These are phyloP conservation scores for Heliconius hortense DNA, from an alignment of 2,888 invertebrate genomes.

Conservation along the genomic window DNA sequence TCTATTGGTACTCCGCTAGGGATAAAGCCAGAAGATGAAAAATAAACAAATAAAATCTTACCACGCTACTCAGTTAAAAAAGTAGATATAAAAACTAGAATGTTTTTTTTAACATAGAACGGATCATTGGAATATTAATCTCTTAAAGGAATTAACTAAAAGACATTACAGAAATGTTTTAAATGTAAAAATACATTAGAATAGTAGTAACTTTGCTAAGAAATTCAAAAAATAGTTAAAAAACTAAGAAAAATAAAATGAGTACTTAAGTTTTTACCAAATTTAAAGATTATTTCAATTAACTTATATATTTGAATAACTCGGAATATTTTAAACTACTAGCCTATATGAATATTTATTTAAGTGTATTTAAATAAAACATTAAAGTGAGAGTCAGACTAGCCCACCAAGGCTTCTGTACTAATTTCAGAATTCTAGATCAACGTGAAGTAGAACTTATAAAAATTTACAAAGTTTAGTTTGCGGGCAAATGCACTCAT, in stretches of 20 bases:
- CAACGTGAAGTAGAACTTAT: no score
- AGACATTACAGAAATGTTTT: background rate
- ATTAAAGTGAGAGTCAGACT: no score
- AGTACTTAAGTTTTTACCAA: no score
- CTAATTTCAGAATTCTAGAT: no score
- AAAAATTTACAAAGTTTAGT: no score
- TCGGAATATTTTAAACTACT: no score
- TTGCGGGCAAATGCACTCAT: no score
- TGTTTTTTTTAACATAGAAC: background rate
- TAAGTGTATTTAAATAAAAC: no score
- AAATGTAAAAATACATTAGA: background rate
- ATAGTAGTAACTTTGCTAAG: background rate
- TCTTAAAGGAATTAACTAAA: constrained; percentile 3
- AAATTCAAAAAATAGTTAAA: background rate
- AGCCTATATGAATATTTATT: no score
- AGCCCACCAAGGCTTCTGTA: no score
- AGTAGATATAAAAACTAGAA: background rate
- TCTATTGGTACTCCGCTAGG: background rate
- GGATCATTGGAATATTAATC: background rate
- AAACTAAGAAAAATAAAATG: background rate
- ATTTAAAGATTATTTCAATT: no score
- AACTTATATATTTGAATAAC: no score
- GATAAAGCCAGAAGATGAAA: background rate
- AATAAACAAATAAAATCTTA: background rate
- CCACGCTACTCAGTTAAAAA: background rate